Evolutionary conservation across 2,888 invertebrate species (phyloP).

Genomic region (Lucinisca nassula): DNA sequence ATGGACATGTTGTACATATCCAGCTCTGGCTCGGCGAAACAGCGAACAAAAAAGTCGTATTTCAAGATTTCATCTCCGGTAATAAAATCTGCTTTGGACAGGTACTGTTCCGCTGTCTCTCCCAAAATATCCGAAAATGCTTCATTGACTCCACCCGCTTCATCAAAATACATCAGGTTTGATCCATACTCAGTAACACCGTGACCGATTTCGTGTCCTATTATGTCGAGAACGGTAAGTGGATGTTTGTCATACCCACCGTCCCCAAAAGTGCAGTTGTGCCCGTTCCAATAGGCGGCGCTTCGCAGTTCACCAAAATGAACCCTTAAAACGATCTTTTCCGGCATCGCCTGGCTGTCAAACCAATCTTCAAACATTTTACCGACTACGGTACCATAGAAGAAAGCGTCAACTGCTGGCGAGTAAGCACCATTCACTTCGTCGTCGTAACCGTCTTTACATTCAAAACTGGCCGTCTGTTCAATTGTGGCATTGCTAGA

Average conservation of each 20-base stretch:
- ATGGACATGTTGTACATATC: conserved; percentile 77
- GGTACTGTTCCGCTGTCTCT: conserved; percentile 68
- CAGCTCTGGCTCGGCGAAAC: conserved; percentile 69
- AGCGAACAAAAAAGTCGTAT: conserved; percentile 51
- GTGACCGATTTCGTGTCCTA: conserved; percentile 78
- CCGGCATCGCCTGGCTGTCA: conserved; percentile 40
- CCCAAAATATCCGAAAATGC: conserved; percentile 79
- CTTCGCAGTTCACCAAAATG: conserved; percentile 70
- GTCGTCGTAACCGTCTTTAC: conserved; percentile 64
- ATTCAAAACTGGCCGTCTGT: conserved; percentile 63
- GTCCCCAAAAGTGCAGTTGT: conserved; percentile 74
- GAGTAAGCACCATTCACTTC: conserved; percentile 74
- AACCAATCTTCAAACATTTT: conserved; percentile 77
- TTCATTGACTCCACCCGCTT: conserved; percentile 79
- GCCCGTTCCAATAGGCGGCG: conserved; percentile 79
- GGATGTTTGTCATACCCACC: conserved; percentile 70
- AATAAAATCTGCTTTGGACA: conserved; percentile 58
- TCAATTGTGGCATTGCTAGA: conserved; percentile 25
- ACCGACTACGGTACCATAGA: conserved; percentile 68
- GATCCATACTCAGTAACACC: conserved; percentile 74
- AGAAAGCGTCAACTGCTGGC: conserved; percentile 72
- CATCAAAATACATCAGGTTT: conserved; percentile 68
- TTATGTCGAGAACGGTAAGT: conserved; percentile 70
- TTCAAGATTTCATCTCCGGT: conserved; percentile 67
- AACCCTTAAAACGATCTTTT: conserved; percentile 70